Base-by-base conservation (phyloP, 2,797 vertebrate species). In the Rhynchotus rufescens region DNA sequence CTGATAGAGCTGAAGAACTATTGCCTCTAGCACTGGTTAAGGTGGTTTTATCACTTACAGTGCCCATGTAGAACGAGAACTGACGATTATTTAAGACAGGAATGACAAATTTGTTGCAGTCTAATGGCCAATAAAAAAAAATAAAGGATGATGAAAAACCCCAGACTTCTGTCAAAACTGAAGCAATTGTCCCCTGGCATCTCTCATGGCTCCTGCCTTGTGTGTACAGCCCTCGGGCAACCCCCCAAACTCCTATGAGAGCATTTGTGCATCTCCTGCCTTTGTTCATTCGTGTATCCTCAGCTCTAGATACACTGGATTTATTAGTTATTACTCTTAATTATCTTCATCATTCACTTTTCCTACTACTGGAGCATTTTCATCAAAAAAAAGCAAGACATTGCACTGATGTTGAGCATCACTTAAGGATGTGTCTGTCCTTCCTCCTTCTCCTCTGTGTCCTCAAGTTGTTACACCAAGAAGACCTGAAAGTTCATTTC, bases 401-500 rank as follows among this genome's bases (percentile, higher is more conserved):
- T 8, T 73, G 11, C 23, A 74, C 49, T 78, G 45, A n/a, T 20
- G 54, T 20, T 56, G 54, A 56, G 54, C 30, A 56, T 54, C n/a
- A 20, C 12, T 81, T 25, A 69, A 82, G 30, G 78, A 88, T 84
- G 88, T 80, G 52, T 72, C 38, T 64, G 60, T 56, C 64, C 15
- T 84, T 91, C 52, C 52, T 57, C n/a, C 15, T 17, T 90, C 28
- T 68, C 10, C 12, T 74, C 67, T 25, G 4, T 79, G 49, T 86
- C 80, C 38, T 32, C 49, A 64, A 52, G 77, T 83, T 77, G 85
- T 60, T 74, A 74, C 5, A 1, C 6, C 72, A 69, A 91, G 72
- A 76, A 86, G 91, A 75, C 84, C 62, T 78, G 78, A 86, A 87
- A 92, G 88, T 21, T 59, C 51, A 23, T 61, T 66, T 94, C 69